These are phyloP conservation scores for Ceratoteleas bidentatus DNA, from an alignment of 1,140 invertebrate genomes.

Conservation along the genomic window DNA sequence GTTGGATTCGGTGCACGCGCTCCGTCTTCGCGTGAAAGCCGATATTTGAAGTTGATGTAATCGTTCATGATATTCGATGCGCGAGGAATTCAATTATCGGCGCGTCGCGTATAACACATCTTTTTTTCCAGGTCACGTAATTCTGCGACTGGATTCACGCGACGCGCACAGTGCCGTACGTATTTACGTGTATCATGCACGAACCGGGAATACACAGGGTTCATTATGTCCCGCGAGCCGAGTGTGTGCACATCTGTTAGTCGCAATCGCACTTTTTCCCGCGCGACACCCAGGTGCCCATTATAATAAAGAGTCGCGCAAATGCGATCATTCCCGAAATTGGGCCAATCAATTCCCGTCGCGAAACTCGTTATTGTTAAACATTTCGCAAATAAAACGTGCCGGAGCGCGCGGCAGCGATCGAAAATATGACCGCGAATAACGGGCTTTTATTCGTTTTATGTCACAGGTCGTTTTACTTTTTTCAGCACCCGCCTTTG, in stretches of 20 bases:
- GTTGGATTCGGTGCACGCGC: constrained; percentile 49
- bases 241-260: constrained; percentile 51
- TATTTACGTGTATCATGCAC: constrained; percentile 63
- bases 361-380: too few relatives aligned
- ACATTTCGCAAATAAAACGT: too few relatives aligned
- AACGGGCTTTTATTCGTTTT: too few relatives aligned
- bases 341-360: too few relatives aligned
- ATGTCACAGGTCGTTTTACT: too few relatives aligned
- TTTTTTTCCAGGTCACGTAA: constrained; percentile 66
- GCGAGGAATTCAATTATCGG: constrained; percentile 60
- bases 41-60: constrained; percentile 65
- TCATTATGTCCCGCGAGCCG: constrained; percentile 41
- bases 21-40: constrained; percentile 51
- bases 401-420: too few relatives aligned
- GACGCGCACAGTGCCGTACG: constrained; percentile 55
- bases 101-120: constrained; percentile 49
- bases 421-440: too few relatives aligned
- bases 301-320: constrained; percentile 9
- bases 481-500: too few relatives aligned
- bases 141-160: constrained; percentile 62
- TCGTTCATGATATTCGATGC: constrained; percentile 62
- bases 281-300: too few relatives aligned
- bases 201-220: constrained; percentile 51
- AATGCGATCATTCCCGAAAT: too few relatives aligned
- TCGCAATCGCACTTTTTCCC: constrained; percentile 29